Percentiles rank a stretch among this genome's conserved stretches.
These are phyloP conservation scores for Lepidochrysops patricia DNA, from an alignment of 2,888 invertebrate genomes.

Conservation along the genomic window DNA sequence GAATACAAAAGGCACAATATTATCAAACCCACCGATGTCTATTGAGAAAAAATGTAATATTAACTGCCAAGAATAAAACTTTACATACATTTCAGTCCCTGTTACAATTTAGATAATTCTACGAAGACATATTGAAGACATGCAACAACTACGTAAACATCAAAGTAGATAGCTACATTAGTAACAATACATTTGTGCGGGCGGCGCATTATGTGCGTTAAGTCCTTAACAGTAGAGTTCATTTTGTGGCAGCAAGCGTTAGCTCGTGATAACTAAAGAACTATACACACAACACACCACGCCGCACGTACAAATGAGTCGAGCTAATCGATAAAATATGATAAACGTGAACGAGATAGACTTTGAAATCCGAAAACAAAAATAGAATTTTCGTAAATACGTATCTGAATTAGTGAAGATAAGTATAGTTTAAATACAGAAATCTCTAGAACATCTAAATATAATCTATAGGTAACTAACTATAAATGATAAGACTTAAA, in stretches of 20 bases:
- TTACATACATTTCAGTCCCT: slow-evolving; percentile 1
- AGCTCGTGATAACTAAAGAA: neutral
- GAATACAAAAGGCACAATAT: neutral
- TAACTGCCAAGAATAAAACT: neutral
- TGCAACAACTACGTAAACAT: neutral
- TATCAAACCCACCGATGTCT: slow-evolving; percentile 2
- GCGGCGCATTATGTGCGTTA: neutral
- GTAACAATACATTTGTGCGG: slow-evolving; percentile 1
- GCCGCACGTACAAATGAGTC: slow-evolving; percentile 35
- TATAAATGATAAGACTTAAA: slow-evolving; percentile 31
- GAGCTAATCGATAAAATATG: slow-evolving; percentile 53
- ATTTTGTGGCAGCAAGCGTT: neutral
- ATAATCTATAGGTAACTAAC: slow-evolving; percentile 29
- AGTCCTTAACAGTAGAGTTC: neutral
- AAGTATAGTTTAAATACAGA: slow-evolving; percentile 11
- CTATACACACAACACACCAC: slow-evolving; percentile 1
- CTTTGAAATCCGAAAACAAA: slow-evolving; percentile 51
- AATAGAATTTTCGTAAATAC: slow-evolving; percentile 1
- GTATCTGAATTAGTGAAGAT: neutral
- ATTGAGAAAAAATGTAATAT: neutral
- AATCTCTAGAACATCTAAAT: slow-evolving; percentile 33
- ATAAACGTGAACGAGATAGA: slow-evolving; percentile 63
- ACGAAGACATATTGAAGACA: neutral
- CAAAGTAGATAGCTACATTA: slow-evolving; percentile 1
- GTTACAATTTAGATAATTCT: neutral